phyloP scores from a whole-genome alignment of 2,113 vertebrate genomes.

The Microtus montanus region DNA sequence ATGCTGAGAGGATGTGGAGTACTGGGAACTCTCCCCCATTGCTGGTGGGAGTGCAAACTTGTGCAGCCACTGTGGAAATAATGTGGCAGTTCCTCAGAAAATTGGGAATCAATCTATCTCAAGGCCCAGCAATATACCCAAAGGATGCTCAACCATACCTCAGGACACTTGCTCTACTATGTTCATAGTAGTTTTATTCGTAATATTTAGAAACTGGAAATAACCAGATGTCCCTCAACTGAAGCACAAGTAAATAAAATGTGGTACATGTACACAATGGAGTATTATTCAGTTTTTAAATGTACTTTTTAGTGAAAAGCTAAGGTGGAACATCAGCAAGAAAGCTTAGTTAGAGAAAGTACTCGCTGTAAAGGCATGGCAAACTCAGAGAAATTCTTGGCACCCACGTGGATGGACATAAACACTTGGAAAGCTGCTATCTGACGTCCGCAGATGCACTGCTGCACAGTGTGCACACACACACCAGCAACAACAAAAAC shows the following conservation, averaged over 20 bases:
- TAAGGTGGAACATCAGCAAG: neutral
- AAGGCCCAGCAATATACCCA: neutral
- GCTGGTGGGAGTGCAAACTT: neutral
- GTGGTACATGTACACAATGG: neutral
- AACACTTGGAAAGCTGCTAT: neutral
- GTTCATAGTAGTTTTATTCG: neutral
- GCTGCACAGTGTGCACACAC: neutral
- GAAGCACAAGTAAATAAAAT: neutral
- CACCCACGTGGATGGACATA: neutral
- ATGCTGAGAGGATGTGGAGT: neutral
- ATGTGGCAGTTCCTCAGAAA: neutral
- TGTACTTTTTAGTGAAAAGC: neutral
- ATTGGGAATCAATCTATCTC: neutral
- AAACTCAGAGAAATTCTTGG: too few relatives aligned
- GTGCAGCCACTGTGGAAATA: neutral
- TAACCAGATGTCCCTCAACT: neutral
- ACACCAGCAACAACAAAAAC: neutral
- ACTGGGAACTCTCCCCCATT: neutral
- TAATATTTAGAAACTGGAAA: neutral
- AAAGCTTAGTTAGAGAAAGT: neutral
- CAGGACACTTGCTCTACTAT: neutral
- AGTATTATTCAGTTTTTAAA: neutral
- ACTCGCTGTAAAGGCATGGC: neutral
- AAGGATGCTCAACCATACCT: neutral
- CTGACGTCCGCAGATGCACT: neutral